Evolutionary conservation across 2,888 invertebrate genomes (phyloP).

Genomic region (Scotopteryx bipunctaria): DNA sequence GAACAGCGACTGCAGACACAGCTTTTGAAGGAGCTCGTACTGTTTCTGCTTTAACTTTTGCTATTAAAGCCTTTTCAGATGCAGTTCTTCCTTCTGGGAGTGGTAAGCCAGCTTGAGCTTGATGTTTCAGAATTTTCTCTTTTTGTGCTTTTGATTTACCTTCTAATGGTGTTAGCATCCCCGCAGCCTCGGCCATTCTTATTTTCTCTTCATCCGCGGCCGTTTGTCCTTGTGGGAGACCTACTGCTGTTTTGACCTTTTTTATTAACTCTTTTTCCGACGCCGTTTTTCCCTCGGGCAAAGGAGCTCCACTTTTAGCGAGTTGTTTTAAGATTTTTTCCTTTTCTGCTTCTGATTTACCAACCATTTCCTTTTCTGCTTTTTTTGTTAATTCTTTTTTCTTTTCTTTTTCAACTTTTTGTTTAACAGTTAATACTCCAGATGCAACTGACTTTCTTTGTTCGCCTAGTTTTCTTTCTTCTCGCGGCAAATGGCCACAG

Average conservation of each 20-base stretch:
- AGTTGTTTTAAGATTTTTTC: constrained; percentile 44
- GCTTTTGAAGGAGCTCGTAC: neutral
- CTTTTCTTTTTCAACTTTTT: constrained; percentile 24
- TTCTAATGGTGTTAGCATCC: constrained; percentile 17
- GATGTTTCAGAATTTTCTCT: constrained; percentile 37
- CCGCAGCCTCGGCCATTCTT: constrained; percentile 34
- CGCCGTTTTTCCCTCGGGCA: constrained; percentile 43
- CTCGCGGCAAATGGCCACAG: constrained; percentile 54
- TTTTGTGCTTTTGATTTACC: constrained; percentile 42
- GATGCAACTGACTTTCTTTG: constrained; percentile 29
- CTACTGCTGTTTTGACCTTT: constrained; percentile 44
- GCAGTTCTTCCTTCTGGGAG: neutral
- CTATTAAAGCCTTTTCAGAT: neutral
- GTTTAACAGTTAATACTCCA: constrained; percentile 17
- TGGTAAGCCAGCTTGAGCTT: neutral
- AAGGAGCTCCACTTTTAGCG: constrained; percentile 39
- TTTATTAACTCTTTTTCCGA: constrained; percentile 43
- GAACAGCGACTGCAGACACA: too few relatives aligned
- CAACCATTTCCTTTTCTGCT: constrained; percentile 42
- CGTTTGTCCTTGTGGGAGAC: constrained; percentile 25
- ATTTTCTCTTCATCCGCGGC: constrained; percentile 31
- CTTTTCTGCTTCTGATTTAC: constrained; percentile 42
- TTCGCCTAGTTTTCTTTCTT: constrained; percentile 39
- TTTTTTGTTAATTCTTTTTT: constrained; percentile 37
- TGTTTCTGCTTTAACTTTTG: neutral